Evolutionary conservation across 2,888 invertebrate genomes (phyloP), one percentile per base, ranked within the genome.

Genomic region (Isotomurus palustris): DNA sequence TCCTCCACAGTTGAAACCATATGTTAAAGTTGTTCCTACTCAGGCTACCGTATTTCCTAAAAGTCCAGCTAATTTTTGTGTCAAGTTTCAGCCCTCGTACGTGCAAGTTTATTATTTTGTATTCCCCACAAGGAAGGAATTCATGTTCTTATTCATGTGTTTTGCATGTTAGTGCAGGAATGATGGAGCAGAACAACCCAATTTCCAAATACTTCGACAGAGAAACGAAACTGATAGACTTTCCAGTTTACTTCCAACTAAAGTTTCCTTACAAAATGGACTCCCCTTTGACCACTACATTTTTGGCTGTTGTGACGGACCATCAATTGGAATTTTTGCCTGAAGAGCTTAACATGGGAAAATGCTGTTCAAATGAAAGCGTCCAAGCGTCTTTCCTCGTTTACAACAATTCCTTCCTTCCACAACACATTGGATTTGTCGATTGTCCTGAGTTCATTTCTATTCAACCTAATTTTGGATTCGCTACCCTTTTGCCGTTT

Each of bases 391-490:
- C 28, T 4, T 10, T 64, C 4, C 24, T 36, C 10, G 36, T 60
- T 32, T 14, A 21, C 17, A 64, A 60, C 24, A 47, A 55, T 21
- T 29, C 53, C 8, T 41, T 49, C 10, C 51, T 56, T 10, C 35
- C 47, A 5, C 60, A 60, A 28, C 24, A 56, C 5, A 36, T 60
- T 35, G 64, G 58, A n/a, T 60, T 64, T 48, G 44, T 56, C 4
- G 60, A 60, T 14, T 36, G 58, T 25, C 60, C 64, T 28, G 51
- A 57, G 60, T 52, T 43, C 21, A 55, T 64, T 32, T 43, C 28
- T 1, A 21, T 64, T n/a, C 60, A 60, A 45, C 64, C 64, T 14
- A 64, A 64, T 49, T 52, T 45, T 45, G 64, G 64, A 19, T 58
- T 60, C 29, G 54, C 53, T 1, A 57, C 48, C 14, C n/a, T 64